Evolutionary conservation across 2,113 vertebrate species (phyloP).

Genomic region (Pterocles orientalis): DNA sequence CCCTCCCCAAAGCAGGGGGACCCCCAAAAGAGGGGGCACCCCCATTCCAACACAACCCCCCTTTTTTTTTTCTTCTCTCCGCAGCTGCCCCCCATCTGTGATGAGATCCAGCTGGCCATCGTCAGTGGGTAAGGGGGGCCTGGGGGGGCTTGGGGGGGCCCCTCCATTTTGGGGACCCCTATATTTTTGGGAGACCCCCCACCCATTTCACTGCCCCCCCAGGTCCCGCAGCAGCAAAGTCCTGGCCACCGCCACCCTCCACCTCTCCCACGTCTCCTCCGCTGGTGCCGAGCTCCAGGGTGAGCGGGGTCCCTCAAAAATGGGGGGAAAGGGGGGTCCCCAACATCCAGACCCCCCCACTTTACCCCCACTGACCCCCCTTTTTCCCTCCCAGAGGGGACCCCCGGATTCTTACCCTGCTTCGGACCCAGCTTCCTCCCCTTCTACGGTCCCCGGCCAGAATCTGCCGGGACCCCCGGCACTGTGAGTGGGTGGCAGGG

Average conservation of each 20-base stretch:
- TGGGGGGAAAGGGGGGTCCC: neutral
- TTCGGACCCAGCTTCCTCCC: slow-evolving; percentile 74
- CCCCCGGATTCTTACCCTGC: slow-evolving; percentile 61
- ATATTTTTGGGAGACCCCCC: neutral
- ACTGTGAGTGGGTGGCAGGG: neutral
- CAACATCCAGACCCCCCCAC: neutral
- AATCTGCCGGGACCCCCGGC: neutral
- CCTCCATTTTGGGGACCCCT: neutral
- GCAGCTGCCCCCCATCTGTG: slow-evolving; percentile 73
- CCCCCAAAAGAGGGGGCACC: neutral
- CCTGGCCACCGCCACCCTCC: slow-evolving; percentile 11
- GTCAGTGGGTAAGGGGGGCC: slow-evolving; percentile 57
- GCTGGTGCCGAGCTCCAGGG: neutral
- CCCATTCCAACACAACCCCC: neutral
- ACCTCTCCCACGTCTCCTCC: slow-evolving; percentile 31
- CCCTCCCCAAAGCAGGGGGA: too few relatives aligned
- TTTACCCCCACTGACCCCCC: neutral
- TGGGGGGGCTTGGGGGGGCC: too few relatives aligned
- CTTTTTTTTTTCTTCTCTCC: neutral
- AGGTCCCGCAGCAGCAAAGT: neutral
- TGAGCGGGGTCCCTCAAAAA: neutral
- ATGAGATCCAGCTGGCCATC: slow-evolving; percentile 68
- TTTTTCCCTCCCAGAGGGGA: slow-evolving; percentile 11
- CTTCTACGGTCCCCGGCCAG: neutral
- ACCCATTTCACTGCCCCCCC: fast-evolving